Evolutionary conservation across 2,797 vertebrate genomes (phyloP), one percentile per base, ranked within the genome.

Genomic region (Paguma larvata): DNA sequence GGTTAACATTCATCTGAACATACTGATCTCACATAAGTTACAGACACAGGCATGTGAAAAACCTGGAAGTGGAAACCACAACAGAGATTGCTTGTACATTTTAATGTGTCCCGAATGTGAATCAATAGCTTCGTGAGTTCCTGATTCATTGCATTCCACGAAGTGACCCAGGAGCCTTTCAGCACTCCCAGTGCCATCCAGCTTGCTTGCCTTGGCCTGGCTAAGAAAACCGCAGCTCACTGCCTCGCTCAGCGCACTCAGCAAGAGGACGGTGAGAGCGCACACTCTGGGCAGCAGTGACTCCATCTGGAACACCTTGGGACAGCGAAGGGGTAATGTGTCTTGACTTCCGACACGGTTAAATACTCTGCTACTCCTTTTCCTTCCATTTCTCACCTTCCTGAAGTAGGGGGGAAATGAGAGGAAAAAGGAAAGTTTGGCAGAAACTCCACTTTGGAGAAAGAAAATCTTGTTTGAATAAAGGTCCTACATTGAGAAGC

Each of bases 171-270:
- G 46, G 95, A 89, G 92, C 95, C 95, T 98, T 96, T 96, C 95
- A 97, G 97, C 98, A 96, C 97, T 97, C 97, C 77, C 41, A 92
- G 97, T 90, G 97, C 92, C 94, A 62, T 56, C 44, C 56, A 5
- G 48, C 97, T 94, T 97, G 98, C 98, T 98, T 98, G 98, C 90
- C 0, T 98, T 98, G 98, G 98, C 98, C 94, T 97, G 95, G 34
- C 89, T 88, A 27, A 91, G 96, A 44, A 99, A 98, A 98, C 98
- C 98, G 95, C 98, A 98, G 46, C 95, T 97, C 97, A 83, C 95
- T 98, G 96, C 98, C 95, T 91, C 77, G 38, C 98, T 97, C 96
- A 72, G 89, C 14, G 41, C 79, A 41, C 97, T 98, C 80, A 94
- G 70, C 27, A 75, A 97, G 96, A 95, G 94, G 91, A 96, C 21